Percentiles rank a stretch among this genome's conserved stretches.
These are phyloP conservation scores for Micromys minutus DNA, from an alignment of 2,113 vertebrate genomes.

Conservation along the genomic window DNA sequence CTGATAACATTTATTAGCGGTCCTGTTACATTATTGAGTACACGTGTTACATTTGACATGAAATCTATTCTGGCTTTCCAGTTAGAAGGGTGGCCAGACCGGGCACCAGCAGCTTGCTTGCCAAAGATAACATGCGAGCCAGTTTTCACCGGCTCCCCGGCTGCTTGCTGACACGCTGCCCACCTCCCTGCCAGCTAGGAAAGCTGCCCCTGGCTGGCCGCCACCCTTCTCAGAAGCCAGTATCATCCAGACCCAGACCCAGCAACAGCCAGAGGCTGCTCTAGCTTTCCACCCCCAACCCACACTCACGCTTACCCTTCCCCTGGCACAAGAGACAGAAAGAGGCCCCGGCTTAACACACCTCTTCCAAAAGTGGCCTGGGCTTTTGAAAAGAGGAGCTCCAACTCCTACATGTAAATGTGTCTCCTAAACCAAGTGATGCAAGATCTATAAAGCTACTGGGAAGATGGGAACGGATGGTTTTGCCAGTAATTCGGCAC, in stretches of 20 bases:
- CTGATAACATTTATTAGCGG: slow-evolving; percentile 38
- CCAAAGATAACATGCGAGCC: slow-evolving; percentile 75
- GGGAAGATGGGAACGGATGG: neutral
- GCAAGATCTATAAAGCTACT: neutral
- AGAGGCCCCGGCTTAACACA: slow-evolving; percentile 6
- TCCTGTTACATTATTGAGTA: slow-evolving; percentile 36
- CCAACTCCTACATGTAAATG: slow-evolving; percentile 54
- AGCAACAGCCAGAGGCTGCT: slow-evolving; percentile 63
- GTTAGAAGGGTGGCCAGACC: slow-evolving; percentile 29
- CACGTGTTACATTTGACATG: slow-evolving; percentile 6
- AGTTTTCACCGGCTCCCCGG: slow-evolving; percentile 71
- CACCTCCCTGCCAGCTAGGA: slow-evolving; percentile 67
- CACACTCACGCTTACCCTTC: neutral
- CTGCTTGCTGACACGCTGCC: slow-evolving; percentile 59
- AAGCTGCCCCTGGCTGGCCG: slow-evolving; percentile 61
- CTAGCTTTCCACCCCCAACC: neutral
- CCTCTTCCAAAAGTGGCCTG: slow-evolving; percentile 39
- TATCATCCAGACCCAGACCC: slow-evolving; percentile 53
- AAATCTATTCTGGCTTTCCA: slow-evolving; percentile 60
- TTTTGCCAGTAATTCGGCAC: neutral
- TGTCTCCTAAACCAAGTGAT: neutral
- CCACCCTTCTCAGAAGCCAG: slow-evolving; percentile 49
- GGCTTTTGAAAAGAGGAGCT: slow-evolving; percentile 40
- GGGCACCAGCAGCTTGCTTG: slow-evolving; percentile 65
- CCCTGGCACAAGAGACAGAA: slow-evolving; percentile 16